phyloP scores from a whole-genome alignment of 2,888 invertebrate genomes.

The Sepiola atlantica region DNA sequence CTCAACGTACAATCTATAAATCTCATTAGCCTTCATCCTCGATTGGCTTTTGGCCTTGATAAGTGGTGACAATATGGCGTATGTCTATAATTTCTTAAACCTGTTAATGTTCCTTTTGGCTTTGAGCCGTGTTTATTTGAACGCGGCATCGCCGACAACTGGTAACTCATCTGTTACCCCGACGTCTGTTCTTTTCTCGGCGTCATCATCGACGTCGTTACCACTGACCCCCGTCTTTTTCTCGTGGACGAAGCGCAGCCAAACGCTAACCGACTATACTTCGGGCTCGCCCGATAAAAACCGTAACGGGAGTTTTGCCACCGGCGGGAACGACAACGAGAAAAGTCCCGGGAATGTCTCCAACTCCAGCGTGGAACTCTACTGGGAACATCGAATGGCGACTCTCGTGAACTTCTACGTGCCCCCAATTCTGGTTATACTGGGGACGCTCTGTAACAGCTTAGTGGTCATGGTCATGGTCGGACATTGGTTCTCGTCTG shows the following conservation, averaged over 20 bases:
- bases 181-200: background rate
- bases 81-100: background rate
- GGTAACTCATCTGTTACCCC: background rate
- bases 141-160: background rate
- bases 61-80: background rate
- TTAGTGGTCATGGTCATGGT: conserved; percentile 63
- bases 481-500: conserved; percentile 58
- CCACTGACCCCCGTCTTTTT: background rate
- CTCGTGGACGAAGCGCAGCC: background rate
- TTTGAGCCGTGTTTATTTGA: background rate
- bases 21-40: too few species aligned
- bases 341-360: background rate
- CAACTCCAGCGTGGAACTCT: background rate
- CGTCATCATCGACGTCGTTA: background rate
- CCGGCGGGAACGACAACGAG: background rate
- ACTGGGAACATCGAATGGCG: conserved; percentile 47
- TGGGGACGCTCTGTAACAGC: conserved; percentile 58
- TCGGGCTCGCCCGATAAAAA: background rate
- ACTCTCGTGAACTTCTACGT: conserved; percentile 56
- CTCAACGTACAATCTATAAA: too few species aligned
- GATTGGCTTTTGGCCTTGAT: too few species aligned
- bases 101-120: background rate
- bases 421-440: conserved; percentile 60
- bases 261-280: background rate
- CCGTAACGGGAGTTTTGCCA: background rate